Base-by-base conservation (phyloP, 2,113 vertebrate species). In the Microcebus murinus region DNA sequence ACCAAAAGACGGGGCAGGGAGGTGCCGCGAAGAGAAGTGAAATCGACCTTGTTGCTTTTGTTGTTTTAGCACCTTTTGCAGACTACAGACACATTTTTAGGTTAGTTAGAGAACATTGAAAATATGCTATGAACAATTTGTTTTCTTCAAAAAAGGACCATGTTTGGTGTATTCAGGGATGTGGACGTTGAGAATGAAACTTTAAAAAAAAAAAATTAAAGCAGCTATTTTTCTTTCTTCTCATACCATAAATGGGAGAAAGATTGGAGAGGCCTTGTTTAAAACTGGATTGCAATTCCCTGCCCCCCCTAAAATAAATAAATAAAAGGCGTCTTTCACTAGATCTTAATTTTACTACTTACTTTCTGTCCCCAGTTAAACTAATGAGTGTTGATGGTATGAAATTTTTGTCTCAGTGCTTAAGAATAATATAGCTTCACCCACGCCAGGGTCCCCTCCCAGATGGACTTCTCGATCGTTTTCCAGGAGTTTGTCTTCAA, bases 261-360 rank as follows among this genome's bases (percentile, higher is more conserved):
- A 88, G 57, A 93, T 81, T 82, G 94, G 48, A 57, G 21, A 59
- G 42, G 8, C 6, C n/a, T 48, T 67, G 7, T 91, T 94, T 65
- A 73, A 85, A 82, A 77, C 52, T 45, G 13, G 65, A 48, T 63
- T 76, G 14, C 8, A 61, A 93, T 85, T 84, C 34, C 18, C n/a
- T 39, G 50, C 27, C 73, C 34, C 34, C 8, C 20, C 18, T 48
- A 55, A 79, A 79, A 52, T 45, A 87, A 59, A 80, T n/a, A 45
- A 77, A 48, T 31, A 90, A 92, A 95, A 90, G 36, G 12, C 36
- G 23, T 91, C 82, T 96, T 96, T 76, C 29, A 25, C 48, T 59
- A 94, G 63, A 50, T 84, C 52, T 96, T 84, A 87, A 92, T 87
- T 93, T 84, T 65, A 87, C n/a, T 79, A n/a, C 48, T 94, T 77